Base-by-base conservation (phyloP, 2,797 vertebrate species). In the Australoheros facetus region DNA sequence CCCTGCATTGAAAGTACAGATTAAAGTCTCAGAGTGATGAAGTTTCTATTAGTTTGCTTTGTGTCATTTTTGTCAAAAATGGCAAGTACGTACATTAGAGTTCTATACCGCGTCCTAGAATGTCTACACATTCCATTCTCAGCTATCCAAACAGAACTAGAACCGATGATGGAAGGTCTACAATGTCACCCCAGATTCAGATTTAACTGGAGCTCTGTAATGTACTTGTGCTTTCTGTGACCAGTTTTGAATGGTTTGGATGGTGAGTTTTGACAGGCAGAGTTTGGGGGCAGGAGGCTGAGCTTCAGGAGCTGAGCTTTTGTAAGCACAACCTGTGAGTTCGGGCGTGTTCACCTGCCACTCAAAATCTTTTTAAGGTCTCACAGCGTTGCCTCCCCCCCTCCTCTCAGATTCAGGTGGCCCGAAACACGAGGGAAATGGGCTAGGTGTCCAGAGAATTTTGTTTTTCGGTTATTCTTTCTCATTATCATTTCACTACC, bases 401-500 rank as follows among this genome's bases (percentile, higher is more conserved):
- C 70, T 56, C 69, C 53, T 60, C 69, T 58, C 71, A 78, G 54
- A 80, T 55, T 73, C 26, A 73, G 53, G 42, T 19, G 80, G 76
- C 75, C 66, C 54, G 54, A 58, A 77, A 85, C 77, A 77, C 51
- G 80, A 87, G 89, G 87, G 85, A 86, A 86, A 80, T 58, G 82
- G 80, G 81, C 78, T 80, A 19, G 39, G 84, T 86, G 90, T 95
- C 92, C 85, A 75, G 82, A 90, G 86, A 82, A 70, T 77, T 87
- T 87, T 71, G 59, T 87, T 85, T 85, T 81, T 87, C 85, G 78
- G 42, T 93, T 87, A 74, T 82, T 87, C 75, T 84, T 89, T 91
- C 73, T 89, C 75, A 82, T 86, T 94, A 92, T 95, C 95, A 96
- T 96, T 97, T 97, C 97, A 96, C 95, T 95, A 94, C 96, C 95